Evolutionary conservation across 2,888 invertebrate species (phyloP).

Genomic region (Selenia dentaria): DNA sequence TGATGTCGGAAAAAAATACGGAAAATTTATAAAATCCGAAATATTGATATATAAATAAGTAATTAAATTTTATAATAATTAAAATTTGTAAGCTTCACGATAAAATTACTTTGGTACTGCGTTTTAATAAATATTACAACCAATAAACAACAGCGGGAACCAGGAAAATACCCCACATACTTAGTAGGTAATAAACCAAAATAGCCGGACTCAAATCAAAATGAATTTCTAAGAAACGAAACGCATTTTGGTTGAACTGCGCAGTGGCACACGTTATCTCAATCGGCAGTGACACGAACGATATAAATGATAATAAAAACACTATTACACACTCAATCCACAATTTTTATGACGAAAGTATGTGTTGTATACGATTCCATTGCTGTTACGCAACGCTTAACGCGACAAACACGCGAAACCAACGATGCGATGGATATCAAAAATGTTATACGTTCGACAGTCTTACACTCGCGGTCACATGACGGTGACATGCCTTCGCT

Average conservation of each 20-base stretch:
- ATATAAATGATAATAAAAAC: conserved; percentile 72
- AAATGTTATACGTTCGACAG: conserved; percentile 24
- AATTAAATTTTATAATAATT: too few species aligned
- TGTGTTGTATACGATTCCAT: conserved; percentile 36
- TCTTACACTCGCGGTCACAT: conserved; percentile 41
- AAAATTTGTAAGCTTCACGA: too few species aligned
- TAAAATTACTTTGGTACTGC: too few species aligned
- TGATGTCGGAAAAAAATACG: too few species aligned
- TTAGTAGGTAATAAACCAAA: conserved; percentile 11
- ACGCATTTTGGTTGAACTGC: conserved; percentile 62
- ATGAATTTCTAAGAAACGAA: conserved; percentile 47
- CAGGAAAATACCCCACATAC: conserved; percentile 17
- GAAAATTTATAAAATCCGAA: too few species aligned
- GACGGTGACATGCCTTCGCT: conserved; percentile 46
- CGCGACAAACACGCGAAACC: conserved; percentile 15
- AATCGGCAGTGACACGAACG: conserved; percentile 61
- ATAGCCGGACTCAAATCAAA: conserved; percentile 24
- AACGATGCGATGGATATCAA: conserved; percentile 40
- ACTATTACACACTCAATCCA: conserved; percentile 47
- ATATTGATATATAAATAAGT: too few species aligned
- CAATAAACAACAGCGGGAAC: conserved; percentile 4
- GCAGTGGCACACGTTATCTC: conserved; percentile 71
- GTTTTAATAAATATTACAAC: too few species aligned
- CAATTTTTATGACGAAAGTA: conserved; percentile 37
- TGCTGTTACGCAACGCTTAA: conserved; percentile 38